Evolutionary conservation across 2,113 vertebrate species (phyloP).

Genomic region (Elanus axillaris): DNA sequence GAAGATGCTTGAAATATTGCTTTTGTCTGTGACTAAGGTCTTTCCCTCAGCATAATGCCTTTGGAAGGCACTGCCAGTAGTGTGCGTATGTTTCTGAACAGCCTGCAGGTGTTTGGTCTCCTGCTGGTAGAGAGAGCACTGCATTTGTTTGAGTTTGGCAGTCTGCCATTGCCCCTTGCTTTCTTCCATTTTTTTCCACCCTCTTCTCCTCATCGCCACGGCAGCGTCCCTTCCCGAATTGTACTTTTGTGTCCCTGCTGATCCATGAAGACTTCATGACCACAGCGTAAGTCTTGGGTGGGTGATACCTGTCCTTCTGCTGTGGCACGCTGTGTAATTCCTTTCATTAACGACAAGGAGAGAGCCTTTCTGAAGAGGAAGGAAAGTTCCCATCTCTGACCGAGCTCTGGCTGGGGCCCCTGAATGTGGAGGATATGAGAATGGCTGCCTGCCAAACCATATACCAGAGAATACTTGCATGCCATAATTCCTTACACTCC

Average conservation of each 20-base stretch:
- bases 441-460: neutral
- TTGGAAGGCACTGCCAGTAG: neutral
- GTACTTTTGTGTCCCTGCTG: neutral
- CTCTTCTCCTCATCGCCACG: no score
- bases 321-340: neutral
- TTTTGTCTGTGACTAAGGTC: neutral
- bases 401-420: neutral
- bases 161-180: neutral
- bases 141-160: neutral
- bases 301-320: neutral
- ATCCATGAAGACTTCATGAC: neutral
- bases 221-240: neutral
- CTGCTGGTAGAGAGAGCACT: neutral
- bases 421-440: neutral
- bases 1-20: neutral
- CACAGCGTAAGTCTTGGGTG: neutral
- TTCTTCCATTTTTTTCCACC: neutral
- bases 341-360: neutral
- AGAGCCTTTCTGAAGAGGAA: neutral
- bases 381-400: neutral
- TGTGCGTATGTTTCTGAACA: fast-evolving
- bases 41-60: neutral
- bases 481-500: neutral
- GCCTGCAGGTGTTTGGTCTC: neutral
- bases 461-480: neutral